These are phyloP conservation scores for Drosophila sordidula DNA, from an alignment of 2,888 invertebrate species.

Conservation along the genomic window DNA sequence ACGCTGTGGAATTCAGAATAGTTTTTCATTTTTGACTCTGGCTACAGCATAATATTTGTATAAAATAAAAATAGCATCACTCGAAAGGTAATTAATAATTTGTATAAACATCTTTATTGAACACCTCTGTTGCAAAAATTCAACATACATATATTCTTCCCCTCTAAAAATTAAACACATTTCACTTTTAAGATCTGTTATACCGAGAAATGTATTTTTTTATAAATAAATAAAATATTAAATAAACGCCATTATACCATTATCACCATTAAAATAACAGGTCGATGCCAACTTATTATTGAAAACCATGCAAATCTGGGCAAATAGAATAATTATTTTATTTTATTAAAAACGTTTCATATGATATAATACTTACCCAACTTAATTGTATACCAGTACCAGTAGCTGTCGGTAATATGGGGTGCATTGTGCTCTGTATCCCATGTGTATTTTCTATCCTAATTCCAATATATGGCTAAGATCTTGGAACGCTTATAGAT, in stretches of 20 bases:
- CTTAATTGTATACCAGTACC: conserved; percentile 6
- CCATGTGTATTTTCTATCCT: conserved; percentile 12
- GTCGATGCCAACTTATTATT: conserved; percentile 20
- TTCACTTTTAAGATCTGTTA: too few relatives aligned
- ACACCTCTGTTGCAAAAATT: too few relatives aligned
- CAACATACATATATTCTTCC: conserved; percentile 4
- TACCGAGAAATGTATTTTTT: too few relatives aligned
- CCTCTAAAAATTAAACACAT: too few relatives aligned
- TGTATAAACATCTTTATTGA: too few relatives aligned
- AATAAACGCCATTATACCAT: neutral
- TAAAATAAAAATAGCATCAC: too few relatives aligned
- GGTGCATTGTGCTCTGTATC: conserved; percentile 23
- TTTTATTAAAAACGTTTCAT: neutral
- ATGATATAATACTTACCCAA: conserved; percentile 6
- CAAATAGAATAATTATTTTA: neutral
- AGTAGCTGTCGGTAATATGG: conserved; percentile 8
- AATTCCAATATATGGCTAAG: conserved; percentile 42
- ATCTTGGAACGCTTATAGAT: neutral
- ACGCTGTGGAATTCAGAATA: too few relatives aligned
- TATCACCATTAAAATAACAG: conserved; percentile 25
- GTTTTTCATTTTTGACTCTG: too few relatives aligned
- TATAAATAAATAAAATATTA: neutral
- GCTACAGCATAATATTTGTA: too few relatives aligned
- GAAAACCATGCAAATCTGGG: conserved; percentile 42
- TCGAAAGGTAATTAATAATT: too few relatives aligned